Evolutionary conservation across 2,888 invertebrate species (phyloP).

Genomic region (Sarcophaga caerulescens): DNA sequence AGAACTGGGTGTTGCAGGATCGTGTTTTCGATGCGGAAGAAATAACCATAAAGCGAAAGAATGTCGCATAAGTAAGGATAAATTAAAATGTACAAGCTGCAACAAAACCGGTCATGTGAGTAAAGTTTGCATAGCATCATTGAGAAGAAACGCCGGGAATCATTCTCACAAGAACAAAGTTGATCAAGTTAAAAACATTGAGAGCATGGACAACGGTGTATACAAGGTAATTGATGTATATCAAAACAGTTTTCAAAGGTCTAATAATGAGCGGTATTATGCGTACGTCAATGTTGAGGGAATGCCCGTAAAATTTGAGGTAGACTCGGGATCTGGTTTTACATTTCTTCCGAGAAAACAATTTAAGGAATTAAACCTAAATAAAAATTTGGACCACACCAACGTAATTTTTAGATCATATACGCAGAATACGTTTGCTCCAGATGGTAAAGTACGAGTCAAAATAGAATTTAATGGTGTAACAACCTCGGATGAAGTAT

Average conservation of each 20-base stretch:
- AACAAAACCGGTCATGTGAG: slow-evolving; percentile 15
- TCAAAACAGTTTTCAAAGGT: neutral
- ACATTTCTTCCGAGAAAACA: no score
- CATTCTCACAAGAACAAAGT: neutral
- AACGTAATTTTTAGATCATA: slow-evolving; percentile 31
- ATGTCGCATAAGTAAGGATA: neutral
- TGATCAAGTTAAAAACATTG: slow-evolving; percentile 7
- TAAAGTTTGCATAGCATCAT: slow-evolving; percentile 24
- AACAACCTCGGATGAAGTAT: neutral
- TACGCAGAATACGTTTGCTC: slow-evolving; percentile 26
- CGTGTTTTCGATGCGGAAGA: no score
- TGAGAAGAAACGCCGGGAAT: neutral
- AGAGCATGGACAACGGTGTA: neutral
- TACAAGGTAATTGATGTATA: slow-evolving; percentile 23
- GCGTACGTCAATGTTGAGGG: no score
- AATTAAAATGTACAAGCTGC: slow-evolving; percentile 19
- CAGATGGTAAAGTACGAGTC: slow-evolving; percentile 22
- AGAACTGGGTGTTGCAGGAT: no score
- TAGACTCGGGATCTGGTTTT: no score
- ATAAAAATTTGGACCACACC: neutral
- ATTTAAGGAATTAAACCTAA: neutral
- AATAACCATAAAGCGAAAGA: no score
- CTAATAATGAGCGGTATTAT: no score
- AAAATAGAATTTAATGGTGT: neutral
- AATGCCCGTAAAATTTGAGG: no score